phyloP scores from a whole-genome alignment of 2,113 vertebrate genomes.

The Rhagologus leucostigma region DNA sequence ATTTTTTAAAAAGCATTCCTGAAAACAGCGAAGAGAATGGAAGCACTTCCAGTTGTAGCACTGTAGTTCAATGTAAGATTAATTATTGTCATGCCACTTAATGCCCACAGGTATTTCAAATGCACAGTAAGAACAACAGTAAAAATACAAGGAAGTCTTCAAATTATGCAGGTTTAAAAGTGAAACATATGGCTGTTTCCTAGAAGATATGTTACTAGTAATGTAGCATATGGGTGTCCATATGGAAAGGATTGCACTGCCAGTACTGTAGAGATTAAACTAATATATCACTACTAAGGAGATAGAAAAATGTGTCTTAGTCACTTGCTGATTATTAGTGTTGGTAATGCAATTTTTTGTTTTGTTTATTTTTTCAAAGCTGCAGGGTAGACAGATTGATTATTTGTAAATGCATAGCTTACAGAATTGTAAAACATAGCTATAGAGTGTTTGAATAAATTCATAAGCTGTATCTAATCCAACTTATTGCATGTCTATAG shows the following conservation, averaged over 20 bases:
- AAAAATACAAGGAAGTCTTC: constrained; percentile 37
- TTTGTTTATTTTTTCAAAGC: constrained; percentile 23
- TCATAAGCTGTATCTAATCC: background rate
- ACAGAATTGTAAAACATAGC: background rate
- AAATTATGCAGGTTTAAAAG: constrained; percentile 53
- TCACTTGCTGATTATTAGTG: constrained; percentile 28
- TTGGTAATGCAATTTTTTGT: constrained; percentile 2
- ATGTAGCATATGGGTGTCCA: constrained; percentile 58
- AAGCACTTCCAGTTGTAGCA: background rate
- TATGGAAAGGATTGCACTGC: constrained; percentile 60
- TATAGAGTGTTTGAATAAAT: background rate
- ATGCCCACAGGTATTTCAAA: constrained; percentile 39
- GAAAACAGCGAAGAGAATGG: background rate
- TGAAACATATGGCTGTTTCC: constrained; percentile 62
- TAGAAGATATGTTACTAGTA: constrained; percentile 50
- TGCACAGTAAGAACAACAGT: background rate
- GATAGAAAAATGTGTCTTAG: constrained; percentile 47
- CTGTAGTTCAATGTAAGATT: background rate
- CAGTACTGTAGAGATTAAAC: constrained; percentile 57
- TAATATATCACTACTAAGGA: constrained; percentile 66
- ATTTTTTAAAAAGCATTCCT: background rate
- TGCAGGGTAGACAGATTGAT: background rate
- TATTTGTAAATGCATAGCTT: constrained; percentile 17
- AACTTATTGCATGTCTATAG: background rate
- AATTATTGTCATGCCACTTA: constrained; percentile 8